Evolutionary conservation across 1,140 invertebrate genomes (phyloP), one percentile per base, ranked within the genome.

Genomic region (Bombus superbus): DNA sequence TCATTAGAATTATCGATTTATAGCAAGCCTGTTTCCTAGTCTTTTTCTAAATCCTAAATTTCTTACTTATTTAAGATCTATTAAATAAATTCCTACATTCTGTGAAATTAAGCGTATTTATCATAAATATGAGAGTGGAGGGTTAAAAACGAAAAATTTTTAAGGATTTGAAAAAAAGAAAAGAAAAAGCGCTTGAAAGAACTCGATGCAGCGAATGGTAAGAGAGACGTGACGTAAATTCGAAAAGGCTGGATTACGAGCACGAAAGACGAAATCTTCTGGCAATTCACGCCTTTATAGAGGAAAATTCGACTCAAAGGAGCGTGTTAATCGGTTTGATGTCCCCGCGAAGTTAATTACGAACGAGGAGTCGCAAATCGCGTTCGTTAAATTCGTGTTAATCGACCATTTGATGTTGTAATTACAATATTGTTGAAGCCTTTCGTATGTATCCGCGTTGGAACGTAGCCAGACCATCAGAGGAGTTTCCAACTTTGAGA

Each of bases 381-480:
- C 44, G 64, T 64, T 59, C 71, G 76, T 75, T 86, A 87, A 89
- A 90, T 89, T 89, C 82, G 59, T 68, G 86, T 90, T 89, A 89
- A 85, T 81, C 82, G 86, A 85, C 73, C 89, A 89, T 88, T 90
- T 89, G 85, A 89, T 87, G 62, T 79, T 72, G 87, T 81, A 88
- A 88, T 88, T 89, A 84, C 85, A 84, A 89, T 87, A 89, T 87
- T 64, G 69, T 72, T 47, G 83, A 66, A 57, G 25, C 69, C 82
- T 40, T 32, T 44, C 22, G 32, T 10, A 35, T 72, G 10, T 57
- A 32, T 1, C 44, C 10, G 40, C n/a, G 73, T 62, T 71, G 71
- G 59, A 57, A 13, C 15, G 28, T 28, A 28, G 80, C 2, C 59
- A 18, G 38, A 64, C 42, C 38, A 53, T 53, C 47, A 53, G 18